A percentile compares a stretch with the other conserved stretches of the same genome.
Evolutionary conservation across 2,888 invertebrate species (phyloP).

Genomic region (Nymphalis polychloros): DNA sequence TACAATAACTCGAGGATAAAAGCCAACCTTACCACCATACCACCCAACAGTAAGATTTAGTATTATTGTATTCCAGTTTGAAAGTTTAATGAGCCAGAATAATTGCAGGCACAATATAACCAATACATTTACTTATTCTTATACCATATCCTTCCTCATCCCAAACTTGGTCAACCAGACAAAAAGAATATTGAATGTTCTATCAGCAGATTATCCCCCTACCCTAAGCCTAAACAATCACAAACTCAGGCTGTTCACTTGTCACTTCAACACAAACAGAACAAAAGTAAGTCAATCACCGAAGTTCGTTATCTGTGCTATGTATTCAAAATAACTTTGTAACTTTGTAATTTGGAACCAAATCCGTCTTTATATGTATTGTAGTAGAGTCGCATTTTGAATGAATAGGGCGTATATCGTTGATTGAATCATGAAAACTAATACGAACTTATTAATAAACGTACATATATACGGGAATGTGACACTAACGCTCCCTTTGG

Average conservation of each 20-base stretch:
- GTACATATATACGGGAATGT: not conserved
- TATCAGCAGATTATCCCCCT: constrained; percentile 6
- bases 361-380: not conserved
- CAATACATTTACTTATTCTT: not conserved
- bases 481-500: constrained; percentile 8
- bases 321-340: constrained; percentile 21
- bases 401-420: not conserved
- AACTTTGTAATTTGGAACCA: constrained; percentile 1
- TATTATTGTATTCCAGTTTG: no score
- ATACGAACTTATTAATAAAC: constrained; percentile 6
- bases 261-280: constrained; percentile 31
- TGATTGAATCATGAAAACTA: constrained; percentile 3
- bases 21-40: no score
- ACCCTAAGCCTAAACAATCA: constrained; percentile 25
- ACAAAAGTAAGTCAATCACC: constrained; percentile 34
- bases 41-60: no score
- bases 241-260: constrained; percentile 29
- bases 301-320: constrained; percentile 28
- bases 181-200: not conserved
- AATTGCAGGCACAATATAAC: not conserved
- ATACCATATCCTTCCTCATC: not conserved
- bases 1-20: no score
- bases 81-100: no score
- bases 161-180: not conserved
- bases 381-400: not conserved